Conservation (phyloP, 2,113 vertebrate genomes). For the Vulpes ferrilata region DNA sequence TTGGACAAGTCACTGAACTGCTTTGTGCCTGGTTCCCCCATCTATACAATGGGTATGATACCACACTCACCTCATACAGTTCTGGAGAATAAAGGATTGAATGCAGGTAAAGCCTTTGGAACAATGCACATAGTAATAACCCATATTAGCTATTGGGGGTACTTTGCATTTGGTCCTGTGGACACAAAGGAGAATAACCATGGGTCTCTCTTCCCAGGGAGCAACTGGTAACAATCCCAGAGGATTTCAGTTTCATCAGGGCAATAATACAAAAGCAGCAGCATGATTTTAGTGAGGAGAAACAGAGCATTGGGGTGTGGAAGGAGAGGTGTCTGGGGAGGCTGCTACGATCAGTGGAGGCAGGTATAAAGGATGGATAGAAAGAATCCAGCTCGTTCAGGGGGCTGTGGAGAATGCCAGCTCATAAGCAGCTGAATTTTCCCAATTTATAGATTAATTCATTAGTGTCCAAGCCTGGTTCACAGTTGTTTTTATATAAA, state of each 20-base stretch:
- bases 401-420: background rate
- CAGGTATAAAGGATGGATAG: background rate
- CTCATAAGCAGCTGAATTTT: background rate
- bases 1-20: background rate
- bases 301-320: fast-evolving
- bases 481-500: slow-evolving; percentile 33
- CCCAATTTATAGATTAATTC: background rate
- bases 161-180: background rate
- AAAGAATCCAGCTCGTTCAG: background rate
- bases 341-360: background rate
- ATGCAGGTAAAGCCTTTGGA: background rate
- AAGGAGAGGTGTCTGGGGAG: background rate
- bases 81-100: background rate
- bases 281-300: background rate
- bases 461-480: slow-evolving; percentile 30
- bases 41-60: background rate
- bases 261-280: background rate
- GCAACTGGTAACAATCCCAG: background rate
- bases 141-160: background rate
- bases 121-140: background rate
- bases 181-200: background rate
- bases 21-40: background rate
- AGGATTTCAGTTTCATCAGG: background rate
- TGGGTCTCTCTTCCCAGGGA: background rate
- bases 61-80: background rate